Percentiles rank a stretch among this genome's conserved stretches.
Conservation (phyloP, 2,797 vertebrate species). For the Percopsis omiscomaycus region DNA sequence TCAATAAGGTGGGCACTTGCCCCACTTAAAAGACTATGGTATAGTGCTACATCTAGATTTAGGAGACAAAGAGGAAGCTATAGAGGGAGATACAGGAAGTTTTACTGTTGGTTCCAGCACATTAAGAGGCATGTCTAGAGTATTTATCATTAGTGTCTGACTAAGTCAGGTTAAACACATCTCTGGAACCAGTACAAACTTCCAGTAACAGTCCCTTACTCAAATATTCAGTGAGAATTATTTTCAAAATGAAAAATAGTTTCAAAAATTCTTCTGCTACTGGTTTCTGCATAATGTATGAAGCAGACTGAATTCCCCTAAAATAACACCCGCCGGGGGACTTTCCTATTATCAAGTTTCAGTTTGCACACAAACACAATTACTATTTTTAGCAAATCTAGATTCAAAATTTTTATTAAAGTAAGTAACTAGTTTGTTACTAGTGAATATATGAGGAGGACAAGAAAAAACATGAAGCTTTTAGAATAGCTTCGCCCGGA, state of each 20-base stretch:
- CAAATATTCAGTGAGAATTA: slow-evolving; percentile 27
- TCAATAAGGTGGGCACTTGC: no score
- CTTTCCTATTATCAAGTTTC: slow-evolving; percentile 70
- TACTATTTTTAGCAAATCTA: slow-evolving; percentile 48
- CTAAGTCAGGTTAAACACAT: no score
- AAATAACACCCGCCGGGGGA: slow-evolving; percentile 59
- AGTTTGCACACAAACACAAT: slow-evolving; percentile 51
- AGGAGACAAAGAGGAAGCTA: no score
- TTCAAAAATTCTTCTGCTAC: slow-evolving; percentile 38
- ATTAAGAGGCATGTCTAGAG: no score
- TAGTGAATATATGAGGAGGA: slow-evolving; percentile 33
- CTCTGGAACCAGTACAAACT: not conserved
- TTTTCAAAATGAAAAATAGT: slow-evolving; percentile 32
- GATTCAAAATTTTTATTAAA: slow-evolving; percentile 28
- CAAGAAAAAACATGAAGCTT: slow-evolving; percentile 18
- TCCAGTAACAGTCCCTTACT: slow-evolving; percentile 11
- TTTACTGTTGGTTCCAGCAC: no score
- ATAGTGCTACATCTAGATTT: no score
- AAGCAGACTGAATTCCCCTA: slow-evolving; percentile 65
- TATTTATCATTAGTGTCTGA: no score
- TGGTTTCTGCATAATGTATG: slow-evolving; percentile 60
- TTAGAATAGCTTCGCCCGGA: slow-evolving; percentile 2
- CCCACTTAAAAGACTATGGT: no score
- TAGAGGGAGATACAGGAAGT: no score
- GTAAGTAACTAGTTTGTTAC: slow-evolving; percentile 38